A percentile compares a stretch with the other conserved stretches of the same genome.
Conservation (phyloP, 2,113 vertebrate species). For the Sigmodon hispidus region DNA sequence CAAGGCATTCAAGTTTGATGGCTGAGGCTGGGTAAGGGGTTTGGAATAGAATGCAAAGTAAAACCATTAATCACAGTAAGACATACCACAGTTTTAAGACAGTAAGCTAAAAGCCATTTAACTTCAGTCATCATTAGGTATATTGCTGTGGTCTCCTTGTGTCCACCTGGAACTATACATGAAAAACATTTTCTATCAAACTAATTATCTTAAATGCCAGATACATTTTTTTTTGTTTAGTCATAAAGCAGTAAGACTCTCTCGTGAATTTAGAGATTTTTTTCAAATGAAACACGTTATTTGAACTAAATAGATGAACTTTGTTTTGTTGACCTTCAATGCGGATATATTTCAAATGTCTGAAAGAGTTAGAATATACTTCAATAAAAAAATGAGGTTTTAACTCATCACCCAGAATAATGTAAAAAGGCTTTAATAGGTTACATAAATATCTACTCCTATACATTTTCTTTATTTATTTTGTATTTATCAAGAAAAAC, state of each 20-base stretch:
- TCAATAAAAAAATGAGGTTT: not conserved
- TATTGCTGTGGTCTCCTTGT: constrained; percentile 37
- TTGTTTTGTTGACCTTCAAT: constrained; percentile 26
- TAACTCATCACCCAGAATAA: not conserved
- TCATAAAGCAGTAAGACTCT: constrained; percentile 50
- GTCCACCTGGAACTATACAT: constrained; percentile 65
- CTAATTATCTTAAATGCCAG: constrained; percentile 77
- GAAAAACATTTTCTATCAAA: constrained; percentile 68
- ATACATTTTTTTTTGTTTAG: constrained; percentile 50
- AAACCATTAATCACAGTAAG: constrained; percentile 59
- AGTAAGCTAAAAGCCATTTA: constrained; percentile 35
- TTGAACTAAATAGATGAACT: constrained; percentile 21
- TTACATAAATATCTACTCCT: constrained; percentile 1
- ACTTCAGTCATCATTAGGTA: constrained; percentile 58
- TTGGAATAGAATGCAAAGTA: not conserved
- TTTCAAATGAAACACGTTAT: constrained; percentile 56
- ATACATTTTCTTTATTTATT: constrained; percentile 55
- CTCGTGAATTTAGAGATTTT: constrained; percentile 41
- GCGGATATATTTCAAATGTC: not conserved
- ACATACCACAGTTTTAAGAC: not conserved
- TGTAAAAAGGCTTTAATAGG: not conserved
- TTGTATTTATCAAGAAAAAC: too few relatives aligned
- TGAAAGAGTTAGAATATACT: not conserved
- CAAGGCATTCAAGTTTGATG: not conserved
- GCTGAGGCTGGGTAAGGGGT: not conserved